These are phyloP conservation scores for Thera britannica DNA, from an alignment of 2,888 invertebrate species.

Conservation along the genomic window DNA sequence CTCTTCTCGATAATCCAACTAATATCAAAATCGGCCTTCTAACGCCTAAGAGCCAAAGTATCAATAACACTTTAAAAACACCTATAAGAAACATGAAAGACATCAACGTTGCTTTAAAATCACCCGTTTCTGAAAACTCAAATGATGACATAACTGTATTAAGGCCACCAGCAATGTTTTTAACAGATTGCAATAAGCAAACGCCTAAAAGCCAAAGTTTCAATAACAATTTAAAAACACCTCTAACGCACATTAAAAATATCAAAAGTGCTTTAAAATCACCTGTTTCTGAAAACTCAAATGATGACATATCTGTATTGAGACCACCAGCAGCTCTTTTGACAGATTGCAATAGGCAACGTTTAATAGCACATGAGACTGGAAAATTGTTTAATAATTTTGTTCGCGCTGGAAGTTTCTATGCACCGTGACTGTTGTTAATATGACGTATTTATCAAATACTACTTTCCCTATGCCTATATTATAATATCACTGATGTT, in stretches of 20 bases:
- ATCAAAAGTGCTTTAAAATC: neutral
- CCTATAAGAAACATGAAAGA: neutral
- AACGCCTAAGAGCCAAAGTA: neutral
- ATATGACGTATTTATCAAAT: neutral
- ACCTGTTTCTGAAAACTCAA: neutral
- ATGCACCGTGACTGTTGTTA: neutral
- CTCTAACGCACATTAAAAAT: neutral
- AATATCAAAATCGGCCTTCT: neutral
- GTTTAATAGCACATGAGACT: constrained; percentile 23
- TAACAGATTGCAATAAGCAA: too few species aligned
- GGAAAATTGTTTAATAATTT: constrained; percentile 6
- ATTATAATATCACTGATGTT: too few species aligned
- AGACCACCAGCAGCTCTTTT: constrained; percentile 37
- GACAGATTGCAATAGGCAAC: constrained; percentile 53
- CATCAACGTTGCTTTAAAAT: neutral
- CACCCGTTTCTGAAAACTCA: neutral
- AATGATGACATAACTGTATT: too few species aligned
- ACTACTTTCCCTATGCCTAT: too few species aligned
- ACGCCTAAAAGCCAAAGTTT: neutral
- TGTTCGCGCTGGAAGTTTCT: neutral
- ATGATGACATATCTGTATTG: neutral
- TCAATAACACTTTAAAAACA: neutral
- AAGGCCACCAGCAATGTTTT: too few species aligned
- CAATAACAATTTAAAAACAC: neutral
- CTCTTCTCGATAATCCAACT: neutral